phyloP scores from a whole-genome alignment of 2,797 vertebrate species.

The Threskiornis aethiopicus region DNA sequence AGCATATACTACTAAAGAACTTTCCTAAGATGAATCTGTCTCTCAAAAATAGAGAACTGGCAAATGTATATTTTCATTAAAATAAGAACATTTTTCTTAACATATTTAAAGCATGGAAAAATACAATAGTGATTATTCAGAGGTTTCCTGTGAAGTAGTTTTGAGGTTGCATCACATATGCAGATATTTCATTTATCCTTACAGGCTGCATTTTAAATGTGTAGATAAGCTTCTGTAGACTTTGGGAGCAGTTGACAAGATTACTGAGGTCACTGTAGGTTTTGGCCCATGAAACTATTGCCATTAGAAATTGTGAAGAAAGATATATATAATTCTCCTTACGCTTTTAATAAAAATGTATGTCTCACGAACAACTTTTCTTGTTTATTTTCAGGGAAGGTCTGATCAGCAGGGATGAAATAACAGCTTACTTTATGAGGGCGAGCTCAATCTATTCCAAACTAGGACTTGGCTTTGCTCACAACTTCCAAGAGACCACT shows the following conservation, averaged over 20 bases:
- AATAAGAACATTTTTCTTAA: not conserved
- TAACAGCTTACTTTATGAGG: slow-evolving; percentile 95
- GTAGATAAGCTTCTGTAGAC: not conserved
- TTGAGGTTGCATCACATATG: not conserved
- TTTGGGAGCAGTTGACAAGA: not conserved
- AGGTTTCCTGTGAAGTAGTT: not conserved
- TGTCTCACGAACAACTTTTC: not conserved
- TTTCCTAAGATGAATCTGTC: not conserved
- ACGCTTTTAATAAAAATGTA: not conserved
- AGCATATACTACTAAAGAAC: not conserved
- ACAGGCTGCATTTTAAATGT: not conserved
- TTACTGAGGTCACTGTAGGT: not conserved
- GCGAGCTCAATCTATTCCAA: slow-evolving; percentile 96
- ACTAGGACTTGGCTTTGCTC: slow-evolving; percentile 91
- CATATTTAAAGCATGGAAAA: not conserved
- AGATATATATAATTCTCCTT: not conserved
- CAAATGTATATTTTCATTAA: not conserved
- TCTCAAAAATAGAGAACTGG: not conserved
- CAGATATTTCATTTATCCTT: not conserved
- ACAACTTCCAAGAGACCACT: slow-evolving; percentile 95
- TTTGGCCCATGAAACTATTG: not conserved
- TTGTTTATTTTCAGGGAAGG: slow-evolving; percentile 83
- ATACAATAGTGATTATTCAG: not conserved
- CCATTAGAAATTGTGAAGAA: not conserved
- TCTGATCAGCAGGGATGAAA: slow-evolving; percentile 91